Conservation (phyloP, 2,888 invertebrate species). For the Gastracanthus pulcherrimus region DNA sequence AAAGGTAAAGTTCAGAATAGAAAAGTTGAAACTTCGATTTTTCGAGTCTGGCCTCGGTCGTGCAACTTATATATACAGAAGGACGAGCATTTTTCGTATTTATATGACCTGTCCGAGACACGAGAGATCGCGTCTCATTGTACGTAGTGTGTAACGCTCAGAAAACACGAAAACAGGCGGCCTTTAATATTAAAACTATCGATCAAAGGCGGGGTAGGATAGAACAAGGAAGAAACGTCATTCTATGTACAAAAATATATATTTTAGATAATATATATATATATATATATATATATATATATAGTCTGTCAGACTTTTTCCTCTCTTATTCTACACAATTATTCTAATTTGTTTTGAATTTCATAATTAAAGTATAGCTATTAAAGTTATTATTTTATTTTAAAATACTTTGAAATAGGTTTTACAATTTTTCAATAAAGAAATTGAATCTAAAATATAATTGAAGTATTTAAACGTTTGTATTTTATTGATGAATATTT, state of each 20-base stretch:
- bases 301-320: too few species aligned
- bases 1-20: neutral
- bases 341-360: too few species aligned
- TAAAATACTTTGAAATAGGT: too few species aligned
- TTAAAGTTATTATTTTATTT: too few species aligned
- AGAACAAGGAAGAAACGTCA: neutral
- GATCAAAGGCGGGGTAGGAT: neutral
- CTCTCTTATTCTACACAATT: too few species aligned
- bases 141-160: neutral
- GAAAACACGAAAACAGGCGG: slow-evolving; percentile 18
- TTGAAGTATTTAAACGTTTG: too few species aligned
- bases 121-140: slow-evolving; percentile 1
- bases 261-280: neutral
- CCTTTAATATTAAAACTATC: slow-evolving; percentile 5
- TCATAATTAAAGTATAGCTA: too few species aligned
- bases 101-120: neutral
- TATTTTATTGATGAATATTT: too few species aligned
- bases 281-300: neutral
- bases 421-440: too few species aligned
- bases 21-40: slow-evolving; percentile 12
- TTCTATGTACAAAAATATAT: neutral
- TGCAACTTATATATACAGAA: neutral
- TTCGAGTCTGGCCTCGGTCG: slow-evolving; percentile 14
- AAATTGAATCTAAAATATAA: too few species aligned
- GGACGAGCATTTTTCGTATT: slow-evolving; percentile 23